These are phyloP conservation scores for Alces alces DNA, from an alignment of 2,113 vertebrate genomes.

Conservation along the genomic window DNA sequence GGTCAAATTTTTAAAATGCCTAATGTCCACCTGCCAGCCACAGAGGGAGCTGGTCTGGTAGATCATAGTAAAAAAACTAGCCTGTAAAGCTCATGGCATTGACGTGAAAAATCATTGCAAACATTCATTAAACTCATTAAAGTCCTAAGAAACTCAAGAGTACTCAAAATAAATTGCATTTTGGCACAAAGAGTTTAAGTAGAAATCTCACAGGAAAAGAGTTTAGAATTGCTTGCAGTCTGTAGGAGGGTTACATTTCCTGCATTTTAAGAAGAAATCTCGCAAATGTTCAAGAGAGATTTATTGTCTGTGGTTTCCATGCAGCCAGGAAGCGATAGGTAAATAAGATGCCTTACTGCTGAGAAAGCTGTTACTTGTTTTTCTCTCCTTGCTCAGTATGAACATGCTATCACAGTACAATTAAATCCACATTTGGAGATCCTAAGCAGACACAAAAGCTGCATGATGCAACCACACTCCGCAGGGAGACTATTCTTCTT, in stretches of 20 bases:
- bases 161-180: conserved; percentile 67
- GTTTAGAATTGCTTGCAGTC: conserved; percentile 10
- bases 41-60: not conserved
- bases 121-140: not conserved
- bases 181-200: conserved; percentile 53
- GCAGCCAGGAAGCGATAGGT: not conserved
- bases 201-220: conserved; percentile 58
- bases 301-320: not conserved
- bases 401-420: not conserved
- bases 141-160: conserved; percentile 8
- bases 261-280: conserved; percentile 24
- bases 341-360: not conserved
- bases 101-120: not conserved
- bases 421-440: not conserved
- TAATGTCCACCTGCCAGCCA: not conserved
- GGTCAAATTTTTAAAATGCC: not conserved
- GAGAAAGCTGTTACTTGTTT: not conserved
- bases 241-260: not conserved
- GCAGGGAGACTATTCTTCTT: not conserved
- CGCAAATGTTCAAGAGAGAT: not conserved
- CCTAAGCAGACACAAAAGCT: not conserved
- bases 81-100: not conserved
- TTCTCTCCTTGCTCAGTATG: not conserved
- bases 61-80: not conserved
- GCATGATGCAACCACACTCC: not conserved